Evolutionary conservation across 2,888 invertebrate genomes (phyloP).

Genomic region (Cheilosia pagana): DNA sequence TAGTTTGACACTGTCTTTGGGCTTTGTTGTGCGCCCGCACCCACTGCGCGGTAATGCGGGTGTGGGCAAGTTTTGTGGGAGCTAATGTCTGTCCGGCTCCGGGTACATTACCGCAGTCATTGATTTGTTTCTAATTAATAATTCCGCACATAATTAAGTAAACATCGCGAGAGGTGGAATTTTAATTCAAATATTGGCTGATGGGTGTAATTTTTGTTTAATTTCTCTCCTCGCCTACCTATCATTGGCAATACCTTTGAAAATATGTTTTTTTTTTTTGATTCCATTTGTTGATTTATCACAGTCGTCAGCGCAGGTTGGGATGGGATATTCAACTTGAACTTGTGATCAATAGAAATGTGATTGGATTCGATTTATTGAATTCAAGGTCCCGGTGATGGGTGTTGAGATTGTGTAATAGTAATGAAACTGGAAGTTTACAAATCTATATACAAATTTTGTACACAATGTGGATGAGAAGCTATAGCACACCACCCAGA

Average conservation of each 20-base stretch:
- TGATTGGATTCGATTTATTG: constrained; percentile 45
- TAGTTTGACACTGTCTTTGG: constrained; percentile 41
- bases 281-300: constrained; percentile 54
- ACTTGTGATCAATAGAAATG: constrained; percentile 66
- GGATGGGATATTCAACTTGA: constrained; percentile 68
- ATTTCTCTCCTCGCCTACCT: constrained; percentile 53
- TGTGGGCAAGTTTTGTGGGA: constrained; percentile 45
- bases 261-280: background rate
- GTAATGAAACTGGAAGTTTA: no score
- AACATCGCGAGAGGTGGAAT: background rate
- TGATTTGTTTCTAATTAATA: constrained; percentile 70
- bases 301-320: constrained; percentile 39
- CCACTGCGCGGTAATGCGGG: background rate
- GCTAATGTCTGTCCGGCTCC: background rate
- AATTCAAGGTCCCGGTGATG: constrained; percentile 41
- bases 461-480: no score
- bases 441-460: no score
- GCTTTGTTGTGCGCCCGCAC: constrained; percentile 14
- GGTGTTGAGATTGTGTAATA: no score
- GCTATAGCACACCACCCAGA: no score
- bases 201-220: constrained; percentile 59
- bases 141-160: constrained; percentile 64
- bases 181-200: constrained; percentile 68
- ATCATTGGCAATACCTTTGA: constrained; percentile 28
- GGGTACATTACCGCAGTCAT: constrained; percentile 45